Evolutionary conservation across 1,140 invertebrate genomes (phyloP), one percentile per base, ranked within the genome.

Genomic region (Hydropsyche tenuis): DNA sequence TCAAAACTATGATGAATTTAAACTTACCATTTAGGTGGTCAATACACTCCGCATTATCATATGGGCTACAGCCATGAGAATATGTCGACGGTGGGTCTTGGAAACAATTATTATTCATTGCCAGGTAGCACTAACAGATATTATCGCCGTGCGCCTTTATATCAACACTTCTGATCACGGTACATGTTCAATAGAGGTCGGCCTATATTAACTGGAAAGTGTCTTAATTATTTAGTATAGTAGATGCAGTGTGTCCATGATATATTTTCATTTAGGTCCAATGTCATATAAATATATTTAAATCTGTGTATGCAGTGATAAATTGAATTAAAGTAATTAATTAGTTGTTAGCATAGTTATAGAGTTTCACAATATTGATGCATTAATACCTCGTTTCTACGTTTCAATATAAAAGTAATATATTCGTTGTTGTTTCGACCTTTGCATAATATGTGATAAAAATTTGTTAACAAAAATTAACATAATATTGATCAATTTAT

Each of bases 91-190:
- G 51, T 69, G 27, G 75, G 73, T 12, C 63, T 74, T 56, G 43
- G 63, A 22, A 64, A 48, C 51, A 73, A 69, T 27, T 74, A 77
- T 53, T 65, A 69, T 69, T 72, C 75, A 18, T 64, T 77, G 43
- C 75, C 75, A 1, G 56, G 60, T 7, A 18, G 46, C 42, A 56
- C 20, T 20, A 63, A 53, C 25, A 72, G 72, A 20, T 69, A 60
- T 60, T 60, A 74, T 12, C 75, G 73, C 25, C 64, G 68, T 11
- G 46, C 75, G 27, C 75, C 75, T 0, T 73, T 74, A 42, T 73
- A 73, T 48, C 73, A 74, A 70, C 73, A 75, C 73, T 77, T 77
- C 75, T 77, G 75, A 77, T 70, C 68, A 37, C 68, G 70, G 62
- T 73, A 53, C 46, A 48, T 16, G 62, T 64, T 51, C 20, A 25